These are phyloP conservation scores for Toxostoma redivivum DNA, from an alignment of 2,113 vertebrate genomes.

Conservation along the genomic window DNA sequence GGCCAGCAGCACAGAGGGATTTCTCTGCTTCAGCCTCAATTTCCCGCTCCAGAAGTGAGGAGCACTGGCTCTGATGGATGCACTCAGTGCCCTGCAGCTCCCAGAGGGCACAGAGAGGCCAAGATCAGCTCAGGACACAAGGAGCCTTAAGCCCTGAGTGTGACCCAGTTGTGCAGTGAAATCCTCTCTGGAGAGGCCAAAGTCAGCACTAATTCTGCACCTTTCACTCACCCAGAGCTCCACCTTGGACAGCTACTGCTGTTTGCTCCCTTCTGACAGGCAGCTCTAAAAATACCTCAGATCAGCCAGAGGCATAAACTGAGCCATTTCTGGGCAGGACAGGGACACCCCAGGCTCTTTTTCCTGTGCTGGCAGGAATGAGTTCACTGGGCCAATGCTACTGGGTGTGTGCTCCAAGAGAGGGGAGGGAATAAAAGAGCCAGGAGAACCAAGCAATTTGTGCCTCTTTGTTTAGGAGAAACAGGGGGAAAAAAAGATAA, in stretches of 20 bases:
- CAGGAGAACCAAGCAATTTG: neutral
- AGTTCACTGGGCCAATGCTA: neutral
- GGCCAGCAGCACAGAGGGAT: neutral
- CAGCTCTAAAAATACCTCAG: neutral
- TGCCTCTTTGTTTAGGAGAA: neutral
- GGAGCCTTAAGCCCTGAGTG: neutral
- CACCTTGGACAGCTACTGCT: neutral
- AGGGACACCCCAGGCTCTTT: neutral
- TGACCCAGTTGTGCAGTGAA: neutral
- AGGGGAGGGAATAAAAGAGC: neutral
- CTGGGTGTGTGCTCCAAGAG: neutral
- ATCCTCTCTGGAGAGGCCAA: neutral
- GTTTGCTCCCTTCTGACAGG: neutral
- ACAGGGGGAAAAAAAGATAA: rapidly evolving
- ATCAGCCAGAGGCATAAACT: neutral
- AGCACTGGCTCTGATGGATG: neutral
- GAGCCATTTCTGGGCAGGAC: neutral
- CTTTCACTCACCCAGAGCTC: neutral
- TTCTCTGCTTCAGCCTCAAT: neutral
- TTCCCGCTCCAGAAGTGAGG: neutral
- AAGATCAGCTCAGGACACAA: neutral
- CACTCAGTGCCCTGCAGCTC: neutral
- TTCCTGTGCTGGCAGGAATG: neutral
- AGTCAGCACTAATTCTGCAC: neutral
- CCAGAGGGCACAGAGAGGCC: neutral